Base-by-base conservation (phyloP, 2,113 vertebrate genomes). In the Elgaria multicarinata region DNA sequence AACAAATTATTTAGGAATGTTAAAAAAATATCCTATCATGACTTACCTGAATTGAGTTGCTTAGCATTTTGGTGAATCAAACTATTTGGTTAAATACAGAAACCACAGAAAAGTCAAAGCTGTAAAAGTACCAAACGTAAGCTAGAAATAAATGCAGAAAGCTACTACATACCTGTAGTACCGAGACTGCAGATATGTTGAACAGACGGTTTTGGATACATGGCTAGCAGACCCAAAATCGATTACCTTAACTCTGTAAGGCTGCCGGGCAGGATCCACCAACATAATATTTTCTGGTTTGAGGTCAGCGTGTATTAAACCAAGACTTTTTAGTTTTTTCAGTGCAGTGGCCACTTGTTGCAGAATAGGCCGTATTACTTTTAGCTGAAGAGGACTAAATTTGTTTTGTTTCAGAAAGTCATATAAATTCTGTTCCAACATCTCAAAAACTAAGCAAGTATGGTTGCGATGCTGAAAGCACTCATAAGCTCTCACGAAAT, bases 251-350 rank as follows among this genome's bases (percentile, higher is more conserved):
- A 99, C 99, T 94, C 98, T 97, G 95, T 99, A 99, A 90, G 99
- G 99, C 97, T 99, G 99, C 92, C 98, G 98, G 93, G 98, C 96
- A 87, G 99, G 99, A 97, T 99, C 99, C 97, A 99, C 99, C 96
- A 99, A 97, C 99, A 99, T 99, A 96, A 99, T 99, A 97, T 99
- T 99, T 96, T 99, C 99, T 74, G 99, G 99, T 97, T 99, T 99
- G 94, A 99, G 98, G 97, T 99, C 99, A 93, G 99, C 99, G 90
- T 99, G 99, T 95, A 99, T 99, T 97, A 99, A 98, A 96, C 99
- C 98, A 97, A 99, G 98, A 96, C 97, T 98, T 97, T 99, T 99
- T 50, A 99, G 94, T 97, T 99, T 99, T 97, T 98, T 99, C 97
- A 99, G 98, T 93, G 99, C 99, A 93, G 98, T 99, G 91, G 98